phyloP scores from a whole-genome alignment of 2,888 invertebrate species.

The Fragum sueziense region DNA sequence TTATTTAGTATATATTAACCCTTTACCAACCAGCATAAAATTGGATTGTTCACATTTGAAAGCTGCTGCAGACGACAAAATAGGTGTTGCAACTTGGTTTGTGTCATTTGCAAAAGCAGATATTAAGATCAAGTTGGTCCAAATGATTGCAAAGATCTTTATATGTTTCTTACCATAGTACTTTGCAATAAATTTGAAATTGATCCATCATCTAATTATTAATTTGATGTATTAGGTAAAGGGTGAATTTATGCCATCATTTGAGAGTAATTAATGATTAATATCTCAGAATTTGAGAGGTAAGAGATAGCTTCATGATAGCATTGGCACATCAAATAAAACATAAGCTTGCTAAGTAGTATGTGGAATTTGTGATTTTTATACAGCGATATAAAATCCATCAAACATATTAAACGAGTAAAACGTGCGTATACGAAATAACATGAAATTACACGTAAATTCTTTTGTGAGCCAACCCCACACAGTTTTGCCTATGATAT shows the following conservation, averaged over 20 bases:
- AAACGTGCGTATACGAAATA: constrained; percentile 29
- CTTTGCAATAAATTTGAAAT: background rate
- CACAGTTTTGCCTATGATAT: constrained; percentile 23
- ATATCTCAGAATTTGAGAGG: constrained; percentile 48
- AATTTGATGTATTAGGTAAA: too few species aligned
- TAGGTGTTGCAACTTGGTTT: too few species aligned
- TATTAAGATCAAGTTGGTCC: too few species aligned
- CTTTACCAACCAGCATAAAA: too few species aligned
- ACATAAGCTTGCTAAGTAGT: constrained; percentile 51
- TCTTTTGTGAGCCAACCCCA: constrained; percentile 30
- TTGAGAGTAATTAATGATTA: constrained; percentile 53
- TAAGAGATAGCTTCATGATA: constrained; percentile 32
- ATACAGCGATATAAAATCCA: constrained; percentile 57
- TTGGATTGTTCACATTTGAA: too few species aligned
- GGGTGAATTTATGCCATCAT: constrained; percentile 35
- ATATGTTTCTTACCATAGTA: background rate
- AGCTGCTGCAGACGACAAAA: too few species aligned
- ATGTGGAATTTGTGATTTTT: constrained; percentile 41
- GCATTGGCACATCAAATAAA: constrained; percentile 49
- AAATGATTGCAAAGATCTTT: too few species aligned
- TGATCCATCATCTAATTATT: too few species aligned
- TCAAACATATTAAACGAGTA: constrained; percentile 44
- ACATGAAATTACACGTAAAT: constrained; percentile 45
- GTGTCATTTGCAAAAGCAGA: too few species aligned
- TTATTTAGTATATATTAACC: too few species aligned